Conservation (phyloP, 2,113 vertebrate genomes). For the Oreochromis tanganicae region DNA sequence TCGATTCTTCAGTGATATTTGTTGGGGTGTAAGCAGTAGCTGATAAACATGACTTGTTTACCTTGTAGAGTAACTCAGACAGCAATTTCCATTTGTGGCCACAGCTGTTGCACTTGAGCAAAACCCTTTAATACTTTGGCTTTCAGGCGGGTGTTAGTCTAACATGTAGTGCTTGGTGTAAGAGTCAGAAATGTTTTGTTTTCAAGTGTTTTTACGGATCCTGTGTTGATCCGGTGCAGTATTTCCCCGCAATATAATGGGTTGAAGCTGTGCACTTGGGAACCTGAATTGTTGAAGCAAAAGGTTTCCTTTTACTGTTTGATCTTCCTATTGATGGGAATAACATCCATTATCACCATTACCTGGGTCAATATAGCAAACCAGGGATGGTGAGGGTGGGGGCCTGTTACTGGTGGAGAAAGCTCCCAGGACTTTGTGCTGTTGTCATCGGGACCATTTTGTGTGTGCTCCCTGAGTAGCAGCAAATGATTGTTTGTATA, state of each 20-base stretch:
- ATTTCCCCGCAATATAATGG: constrained; percentile 15
- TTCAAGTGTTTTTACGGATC: neutral
- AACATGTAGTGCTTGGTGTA: neutral
- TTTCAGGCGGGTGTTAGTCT: neutral
- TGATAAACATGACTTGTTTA: neutral
- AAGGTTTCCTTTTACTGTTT: constrained; percentile 55
- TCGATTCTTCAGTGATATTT: neutral
- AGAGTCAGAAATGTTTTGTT: neutral
- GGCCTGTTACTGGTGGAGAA: constrained; percentile 5
- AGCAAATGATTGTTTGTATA: constrained; percentile 30
- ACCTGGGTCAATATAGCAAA: constrained; percentile 62
- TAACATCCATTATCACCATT: constrained; percentile 69
- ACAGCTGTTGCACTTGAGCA: neutral
- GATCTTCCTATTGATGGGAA: constrained; percentile 50
- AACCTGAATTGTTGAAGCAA: constrained; percentile 11
- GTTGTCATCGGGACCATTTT: constrained; percentile 35
- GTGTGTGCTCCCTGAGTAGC: neutral
- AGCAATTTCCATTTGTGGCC: neutral
- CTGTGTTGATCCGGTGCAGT: neutral
- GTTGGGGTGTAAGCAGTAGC: neutral
- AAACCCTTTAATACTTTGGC: neutral
- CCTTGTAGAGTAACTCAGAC: neutral
- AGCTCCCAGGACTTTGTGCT: constrained; percentile 37
- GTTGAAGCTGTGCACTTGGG: constrained; percentile 22
- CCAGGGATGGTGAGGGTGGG: neutral